Conservation (phyloP, 2,888 invertebrate species). For the Orthosia gracilis region DNA sequence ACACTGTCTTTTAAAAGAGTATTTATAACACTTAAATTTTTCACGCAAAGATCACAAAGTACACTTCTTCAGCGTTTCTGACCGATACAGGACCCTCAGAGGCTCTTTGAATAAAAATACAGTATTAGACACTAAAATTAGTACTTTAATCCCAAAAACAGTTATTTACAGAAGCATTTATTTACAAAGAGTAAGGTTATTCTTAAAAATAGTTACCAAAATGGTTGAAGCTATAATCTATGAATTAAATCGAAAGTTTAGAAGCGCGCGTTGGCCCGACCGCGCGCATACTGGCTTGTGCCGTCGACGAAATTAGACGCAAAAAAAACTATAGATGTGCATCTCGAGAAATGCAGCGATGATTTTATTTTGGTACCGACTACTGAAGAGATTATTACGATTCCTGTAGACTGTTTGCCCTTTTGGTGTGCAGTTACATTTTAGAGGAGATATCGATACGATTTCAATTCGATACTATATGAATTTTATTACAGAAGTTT, state of each 20-base stretch:
- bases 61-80: slow-evolving; percentile 58
- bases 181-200: slow-evolving; percentile 53
- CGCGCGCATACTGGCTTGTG: slow-evolving; percentile 87
- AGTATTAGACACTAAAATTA: slow-evolving; percentile 66
- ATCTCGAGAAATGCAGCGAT: slow-evolving; percentile 87
- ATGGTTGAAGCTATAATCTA: slow-evolving; percentile 68
- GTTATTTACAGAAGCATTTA: slow-evolving; percentile 71
- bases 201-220: slow-evolving; percentile 79
- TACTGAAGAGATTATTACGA: slow-evolving; percentile 70
- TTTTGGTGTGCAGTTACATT: slow-evolving; percentile 35
- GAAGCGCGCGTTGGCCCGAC: slow-evolving; percentile 82
- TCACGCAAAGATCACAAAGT: slow-evolving; percentile 64
- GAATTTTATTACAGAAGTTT: neutral
- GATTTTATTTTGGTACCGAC: slow-evolving; percentile 82
- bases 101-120: slow-evolving; percentile 61
- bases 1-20: slow-evolving; percentile 72
- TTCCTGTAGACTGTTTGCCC: slow-evolving; percentile 41
- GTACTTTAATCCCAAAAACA: slow-evolving; percentile 59
- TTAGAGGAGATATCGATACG: slow-evolving; percentile 11
- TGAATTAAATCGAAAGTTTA: slow-evolving; percentile 69
- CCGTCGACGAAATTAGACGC: slow-evolving; percentile 89
- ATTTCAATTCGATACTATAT: slow-evolving; percentile 2
- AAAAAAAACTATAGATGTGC: slow-evolving; percentile 84
- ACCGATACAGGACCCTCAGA: slow-evolving; percentile 67
- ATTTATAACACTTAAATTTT: slow-evolving; percentile 65